Evolutionary conservation across 2,888 invertebrate species (phyloP).

Genomic region (Ophion ventricosus): DNA sequence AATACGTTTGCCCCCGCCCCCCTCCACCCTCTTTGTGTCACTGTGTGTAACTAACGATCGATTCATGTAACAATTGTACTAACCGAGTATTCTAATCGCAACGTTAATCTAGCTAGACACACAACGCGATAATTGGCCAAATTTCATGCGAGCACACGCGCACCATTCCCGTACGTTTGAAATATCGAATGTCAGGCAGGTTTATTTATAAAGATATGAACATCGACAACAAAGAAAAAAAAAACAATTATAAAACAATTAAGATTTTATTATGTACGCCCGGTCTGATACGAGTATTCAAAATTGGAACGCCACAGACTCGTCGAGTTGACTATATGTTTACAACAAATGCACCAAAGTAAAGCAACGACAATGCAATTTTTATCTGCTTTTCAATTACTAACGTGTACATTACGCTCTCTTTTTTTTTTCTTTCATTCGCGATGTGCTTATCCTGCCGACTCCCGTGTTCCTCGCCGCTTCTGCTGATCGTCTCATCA

Average conservation of each 20-base stretch:
- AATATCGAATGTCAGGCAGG: conserved; percentile 41
- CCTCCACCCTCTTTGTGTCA: conserved; percentile 14
- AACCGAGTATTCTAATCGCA: conserved; percentile 42
- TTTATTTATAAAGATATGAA: not conserved
- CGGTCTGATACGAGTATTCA: conserved; percentile 32
- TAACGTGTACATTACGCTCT: conserved; percentile 43
- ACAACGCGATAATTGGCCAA: conserved; percentile 80
- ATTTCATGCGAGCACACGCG: conserved; percentile 47
- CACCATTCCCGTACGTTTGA: conserved; percentile 30
- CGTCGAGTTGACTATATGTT: conserved; percentile 20
- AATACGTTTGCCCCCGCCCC: conserved; percentile 1
- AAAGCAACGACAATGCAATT: not conserved
- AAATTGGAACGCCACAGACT: conserved; percentile 46
- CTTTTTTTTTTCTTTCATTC: conserved; percentile 57
- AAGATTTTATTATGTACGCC: not conserved
- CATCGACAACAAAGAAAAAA: not conserved
- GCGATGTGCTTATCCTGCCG: conserved; percentile 52
- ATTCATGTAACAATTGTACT: conserved; percentile 54
- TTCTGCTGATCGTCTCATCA: conserved; percentile 48
- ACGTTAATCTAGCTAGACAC: conserved; percentile 76
- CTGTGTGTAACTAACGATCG: conserved; percentile 46
- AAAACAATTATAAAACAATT: not conserved
- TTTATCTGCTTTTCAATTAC: conserved; percentile 26
- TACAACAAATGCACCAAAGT: not conserved
- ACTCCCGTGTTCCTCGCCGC: conserved; percentile 52